Percentiles rank a stretch among this genome's conserved stretches.
phyloP scores from a whole-genome alignment of 2,113 vertebrate genomes.

The Polypterus bichir region DNA sequence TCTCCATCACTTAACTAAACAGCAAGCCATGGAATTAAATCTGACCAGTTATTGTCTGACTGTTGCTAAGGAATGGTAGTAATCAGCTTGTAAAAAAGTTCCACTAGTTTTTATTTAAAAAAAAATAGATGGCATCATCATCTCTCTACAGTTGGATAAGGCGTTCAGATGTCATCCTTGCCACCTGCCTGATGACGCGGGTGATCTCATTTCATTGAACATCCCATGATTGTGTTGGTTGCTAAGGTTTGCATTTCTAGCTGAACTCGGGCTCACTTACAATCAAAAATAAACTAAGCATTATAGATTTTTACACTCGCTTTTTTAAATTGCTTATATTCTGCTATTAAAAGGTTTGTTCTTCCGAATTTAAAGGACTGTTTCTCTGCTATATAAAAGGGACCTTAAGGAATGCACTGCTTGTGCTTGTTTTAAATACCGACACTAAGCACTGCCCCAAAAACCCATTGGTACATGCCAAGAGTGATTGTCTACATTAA shows the following conservation, averaged over 20 bases:
- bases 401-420: constrained; percentile 52
- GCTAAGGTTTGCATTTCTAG: constrained; percentile 56
- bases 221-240: constrained; percentile 51
- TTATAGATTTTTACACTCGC: constrained; percentile 41
- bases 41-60: constrained; percentile 57
- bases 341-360: constrained; percentile 44
- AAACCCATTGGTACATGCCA: constrained; percentile 51
- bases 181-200: constrained; percentile 54
- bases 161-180: constrained; percentile 22
- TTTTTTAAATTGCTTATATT: constrained; percentile 27
- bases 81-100: constrained; percentile 33
- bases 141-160: constrained; percentile 24
- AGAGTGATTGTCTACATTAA: constrained; percentile 56
- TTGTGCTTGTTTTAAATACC: constrained; percentile 33
- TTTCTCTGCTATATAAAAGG: constrained; percentile 43
- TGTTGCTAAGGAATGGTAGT: constrained; percentile 43
- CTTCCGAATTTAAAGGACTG: constrained; percentile 35
- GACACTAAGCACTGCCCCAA: constrained; percentile 38
- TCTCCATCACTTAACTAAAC: constrained; percentile 35
- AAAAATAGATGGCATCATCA: constrained; percentile 24
- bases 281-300: constrained; percentile 47
- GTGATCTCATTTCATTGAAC: constrained; percentile 50
- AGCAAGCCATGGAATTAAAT: constrained; percentile 52
- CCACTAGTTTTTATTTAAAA: constrained; percentile 26
- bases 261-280: constrained; percentile 59